These are phyloP conservation scores for Cisticola juncidis DNA, from an alignment of 2,113 vertebrate species.

Conservation along the genomic window DNA sequence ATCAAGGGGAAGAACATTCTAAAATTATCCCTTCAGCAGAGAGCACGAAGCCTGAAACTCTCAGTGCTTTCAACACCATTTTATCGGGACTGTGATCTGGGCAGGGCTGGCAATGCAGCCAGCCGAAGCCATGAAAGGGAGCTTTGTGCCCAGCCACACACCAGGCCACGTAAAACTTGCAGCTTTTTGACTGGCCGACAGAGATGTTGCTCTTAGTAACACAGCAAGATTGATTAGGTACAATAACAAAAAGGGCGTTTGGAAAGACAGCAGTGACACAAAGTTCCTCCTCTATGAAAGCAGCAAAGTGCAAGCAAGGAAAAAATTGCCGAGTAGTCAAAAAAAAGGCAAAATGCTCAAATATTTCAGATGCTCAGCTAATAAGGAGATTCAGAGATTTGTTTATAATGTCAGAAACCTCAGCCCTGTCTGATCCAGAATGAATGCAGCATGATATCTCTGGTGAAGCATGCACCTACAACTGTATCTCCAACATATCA, in stretches of 20 bases:
- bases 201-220: constrained; percentile 36
- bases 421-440: background rate
- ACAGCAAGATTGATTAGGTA: constrained; percentile 25
- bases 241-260: background rate
- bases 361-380: background rate
- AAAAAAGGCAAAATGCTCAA: background rate
- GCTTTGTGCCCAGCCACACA: constrained; percentile 34
- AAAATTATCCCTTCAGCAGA: constrained; percentile 51
- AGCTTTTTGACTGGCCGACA: background rate
- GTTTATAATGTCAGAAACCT: background rate
- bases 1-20: constrained; percentile 59
- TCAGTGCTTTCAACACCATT: constrained; percentile 40
- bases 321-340: background rate
- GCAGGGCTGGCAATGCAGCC: background rate
- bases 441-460: background rate
- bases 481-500: background rate
- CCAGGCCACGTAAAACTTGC: background rate
- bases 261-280: background rate
- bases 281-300: constrained; percentile 15
- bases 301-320: background rate
- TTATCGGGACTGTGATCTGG: constrained; percentile 32
- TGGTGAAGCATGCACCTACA: background rate
- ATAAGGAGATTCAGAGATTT: background rate
- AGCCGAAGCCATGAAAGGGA: constrained; percentile 31
- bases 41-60: constrained; percentile 24